Base-by-base conservation (phyloP, 2,888 invertebrate species). In the Blomia tropicalis region DNA sequence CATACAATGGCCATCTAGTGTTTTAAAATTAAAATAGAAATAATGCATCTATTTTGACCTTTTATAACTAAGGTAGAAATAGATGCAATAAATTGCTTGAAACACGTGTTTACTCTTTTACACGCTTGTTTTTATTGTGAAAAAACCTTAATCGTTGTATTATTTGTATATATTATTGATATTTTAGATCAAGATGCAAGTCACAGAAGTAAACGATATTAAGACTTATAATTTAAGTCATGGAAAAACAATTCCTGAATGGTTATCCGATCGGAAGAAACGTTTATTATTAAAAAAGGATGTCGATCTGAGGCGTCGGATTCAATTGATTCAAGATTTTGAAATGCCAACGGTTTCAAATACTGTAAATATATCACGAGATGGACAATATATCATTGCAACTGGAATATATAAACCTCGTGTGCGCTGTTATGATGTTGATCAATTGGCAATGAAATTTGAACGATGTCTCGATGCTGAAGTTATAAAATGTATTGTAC, bases 271-370 rank as follows among this genome's bases (percentile, higher is more conserved):
- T 71, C 79, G 83, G 69, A 87, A 88, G 73, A 81, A 84, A 70
- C 79, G 88, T 68, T 81, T 82, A 5, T 76, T 91, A 66, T 77
- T 87, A 59, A 87, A 88, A 73, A 88, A 88, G 75, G 85, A 91
- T 82, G 83, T 85, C 79, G 93, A 92, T 72, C 79, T 95, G 56
- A 79, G 91, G 68, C 80, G 86, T 69, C 80, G 92, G 71, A 90
- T 99, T 69, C 90, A 96, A 75, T 81, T 98, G 44, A 88, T 99
- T 68, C 98, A 99, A 76, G 98, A 98, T 72, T 98, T 99, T 79
- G 90, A 93, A 69, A 98, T 98, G 98, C 96, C 98, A 29, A 89
- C 84, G 58, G 81, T 96, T 0, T 91, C 92, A 71, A 85, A 84
- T 22, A 82, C 82, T 59, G 79, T 99, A 27, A 79, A 82, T 70